phyloP scores from a whole-genome alignment of 2,113 vertebrate genomes.

The Romanogobio albipinnatus region DNA sequence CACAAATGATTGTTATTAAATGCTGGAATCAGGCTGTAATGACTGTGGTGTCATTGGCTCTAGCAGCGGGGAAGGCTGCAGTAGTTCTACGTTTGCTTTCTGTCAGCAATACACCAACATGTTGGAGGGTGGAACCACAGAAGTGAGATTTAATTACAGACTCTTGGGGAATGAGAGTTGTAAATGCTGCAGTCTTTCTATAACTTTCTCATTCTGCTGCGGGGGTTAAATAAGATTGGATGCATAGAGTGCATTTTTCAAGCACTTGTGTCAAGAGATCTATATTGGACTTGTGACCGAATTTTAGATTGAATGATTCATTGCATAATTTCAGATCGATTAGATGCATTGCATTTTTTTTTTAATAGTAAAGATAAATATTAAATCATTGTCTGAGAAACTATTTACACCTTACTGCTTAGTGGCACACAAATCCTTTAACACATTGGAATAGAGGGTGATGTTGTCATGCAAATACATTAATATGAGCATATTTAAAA shows the following conservation, averaged over 20 bases:
- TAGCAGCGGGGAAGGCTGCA: constrained; percentile 16
- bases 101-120: constrained; percentile 15
- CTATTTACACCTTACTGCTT: neutral
- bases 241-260: neutral
- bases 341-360: neutral
- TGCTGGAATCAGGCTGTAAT: constrained; percentile 23
- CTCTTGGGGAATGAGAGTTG: constrained; percentile 1
- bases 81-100: neutral
- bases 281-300: neutral
- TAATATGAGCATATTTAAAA: neutral
- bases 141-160: constrained; percentile 52
- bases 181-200: neutral
- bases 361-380: neutral
- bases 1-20: constrained; percentile 36
- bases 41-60: constrained; percentile 11
- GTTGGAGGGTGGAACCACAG: constrained; percentile 6
- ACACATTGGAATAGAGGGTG: neutral
- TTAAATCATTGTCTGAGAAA: neutral
- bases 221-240: constrained; percentile 14
- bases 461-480: neutral
- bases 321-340: no score
- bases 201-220: neutral
- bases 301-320: neutral
- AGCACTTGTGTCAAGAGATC: neutral
- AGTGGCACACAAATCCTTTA: neutral